Evolutionary conservation across 2,113 vertebrate species (phyloP), one percentile per base, ranked within the genome.

Genomic region (Halcyon malimbica): DNA sequence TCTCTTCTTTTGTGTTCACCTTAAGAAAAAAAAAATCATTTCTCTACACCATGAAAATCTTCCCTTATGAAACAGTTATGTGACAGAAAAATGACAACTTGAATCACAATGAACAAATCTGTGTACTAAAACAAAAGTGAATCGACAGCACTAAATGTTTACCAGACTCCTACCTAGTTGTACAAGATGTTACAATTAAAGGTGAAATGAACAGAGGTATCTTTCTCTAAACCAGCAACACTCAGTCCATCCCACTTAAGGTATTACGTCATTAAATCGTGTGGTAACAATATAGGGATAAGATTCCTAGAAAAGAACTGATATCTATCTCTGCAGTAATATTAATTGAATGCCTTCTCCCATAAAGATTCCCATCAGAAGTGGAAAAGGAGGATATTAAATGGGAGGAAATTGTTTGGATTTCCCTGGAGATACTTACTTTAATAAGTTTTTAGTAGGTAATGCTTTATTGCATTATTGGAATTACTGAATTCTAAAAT

Each of bases 401-500:
- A 60, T 15, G 13, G n/a, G 37, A 65, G 3, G 16, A 92, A 92
- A 60, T 79, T 28, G 3, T 57, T 63, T 3, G 3, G 11, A 62
- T 90, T 94, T 91, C 62, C n/a, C 74, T 73, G 7, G 5, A 76
- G 56, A 42, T 1, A 25, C 84, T 87, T 83, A 56, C 53, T 89
- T 50, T 39, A 89, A n/a, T 69, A 75, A 64, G 26, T 23, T 94
- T 91, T 78, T 64, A 79, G 48, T 48, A 74, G 28, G 33, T 77
- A 78, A 89, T 68, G 5, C 5, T 82, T 93, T 75, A 71, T 48
- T 85, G 10, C 19, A 11, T 76, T 93, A 75, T 65, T 84, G 26
- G 46, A 93, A 82, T 79, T 91, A 78, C 6, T 87, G 85, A 85
- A 69, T 90, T 93, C 53, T 88, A 70, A 85, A 83, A 76, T 39